Percentiles rank a stretch among this genome's conserved stretches.
Evolutionary conservation across 2,888 invertebrate genomes (phyloP).

Genomic region (Lasioglossum lativentre): DNA sequence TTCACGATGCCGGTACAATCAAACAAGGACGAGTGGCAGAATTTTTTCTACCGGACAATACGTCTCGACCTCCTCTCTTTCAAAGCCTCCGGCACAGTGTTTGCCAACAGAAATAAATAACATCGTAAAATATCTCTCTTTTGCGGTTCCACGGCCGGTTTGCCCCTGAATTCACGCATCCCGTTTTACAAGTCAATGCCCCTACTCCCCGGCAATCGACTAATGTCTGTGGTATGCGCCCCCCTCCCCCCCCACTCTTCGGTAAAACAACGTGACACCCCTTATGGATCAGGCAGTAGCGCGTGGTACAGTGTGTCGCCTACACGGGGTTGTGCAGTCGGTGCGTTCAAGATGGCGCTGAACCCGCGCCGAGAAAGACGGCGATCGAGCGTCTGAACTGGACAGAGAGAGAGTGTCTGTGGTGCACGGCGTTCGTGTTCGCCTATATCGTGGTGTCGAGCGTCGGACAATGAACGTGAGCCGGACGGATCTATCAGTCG

Average conservation of each 20-base stretch:
- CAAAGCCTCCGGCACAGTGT: background rate
- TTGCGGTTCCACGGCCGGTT: background rate
- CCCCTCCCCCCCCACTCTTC: background rate
- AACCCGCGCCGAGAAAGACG: constrained; percentile 61
- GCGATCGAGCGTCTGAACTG: constrained; percentile 61
- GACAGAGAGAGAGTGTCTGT: constrained; percentile 5
- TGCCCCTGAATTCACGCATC: background rate
- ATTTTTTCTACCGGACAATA: no score
- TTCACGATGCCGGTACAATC: background rate
- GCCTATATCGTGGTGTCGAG: constrained; percentile 37
- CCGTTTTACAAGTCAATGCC: background rate
- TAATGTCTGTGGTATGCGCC: background rate
- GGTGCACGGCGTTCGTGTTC: constrained; percentile 22
- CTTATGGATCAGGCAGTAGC: constrained; percentile 25
- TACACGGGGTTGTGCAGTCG: constrained; percentile 35
- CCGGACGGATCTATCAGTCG: constrained; percentile 49
- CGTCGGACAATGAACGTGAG: constrained; percentile 51
- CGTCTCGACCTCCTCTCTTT: background rate
- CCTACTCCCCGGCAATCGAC: background rate
- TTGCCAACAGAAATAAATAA: background rate
- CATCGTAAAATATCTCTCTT: background rate
- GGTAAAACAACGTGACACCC: background rate
- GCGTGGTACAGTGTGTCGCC: constrained; percentile 46
- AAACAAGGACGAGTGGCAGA: background rate
- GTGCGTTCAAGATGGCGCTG: constrained; percentile 65